Evolutionary conservation across 2,113 vertebrate species (phyloP), one percentile per base, ranked within the genome.

Genomic region (Elanoides forficatus): DNA sequence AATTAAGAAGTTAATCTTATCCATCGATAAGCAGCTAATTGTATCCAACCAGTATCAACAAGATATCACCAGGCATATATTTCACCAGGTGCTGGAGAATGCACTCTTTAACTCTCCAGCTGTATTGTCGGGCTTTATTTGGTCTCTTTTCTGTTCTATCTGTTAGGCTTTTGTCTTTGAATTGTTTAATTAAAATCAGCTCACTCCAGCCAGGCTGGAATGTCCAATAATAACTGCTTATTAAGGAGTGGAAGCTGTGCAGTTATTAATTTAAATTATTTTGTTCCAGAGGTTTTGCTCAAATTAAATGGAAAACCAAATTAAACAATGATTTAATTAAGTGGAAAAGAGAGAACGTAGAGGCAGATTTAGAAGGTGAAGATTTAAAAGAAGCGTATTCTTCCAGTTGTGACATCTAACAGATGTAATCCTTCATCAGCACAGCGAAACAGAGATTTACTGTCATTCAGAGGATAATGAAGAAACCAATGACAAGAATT

Each of bases 271-370:
- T 96, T 95, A 97, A 96, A 97, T 96, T 94, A 96, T 96, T 97
- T 96, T 96, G 67, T 97, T 97, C 89, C 89, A 94, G 94, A 95
- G 84, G 91, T 96, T 97, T 97, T 96, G 50, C 87, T 94, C 84
- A 97, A 96, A 96, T 97, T 97, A 96, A 97, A 96, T 92, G 71
- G 62, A 62, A 95, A 95, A 90, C 74, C 78, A 96, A 96, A 96
- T 97, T 95, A 97, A 97, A 97, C 91, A 95, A 88, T 94, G 89
- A 86, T 95, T 97, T 97, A 97, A 97, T 96, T 97, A 97, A 96
- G 87, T 95, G 87, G 81, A 95, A 97, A 79, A 88, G 95, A 86
- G 50, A 88, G 88, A 94, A 81, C 2, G 13, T 66, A 78, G 78
- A 96, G 81, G 50, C 68, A 93, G 91, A 90, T 95, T 97, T 91